Conservation (phyloP, 2,888 invertebrate species). For the Mythimna vitellina region DNA sequence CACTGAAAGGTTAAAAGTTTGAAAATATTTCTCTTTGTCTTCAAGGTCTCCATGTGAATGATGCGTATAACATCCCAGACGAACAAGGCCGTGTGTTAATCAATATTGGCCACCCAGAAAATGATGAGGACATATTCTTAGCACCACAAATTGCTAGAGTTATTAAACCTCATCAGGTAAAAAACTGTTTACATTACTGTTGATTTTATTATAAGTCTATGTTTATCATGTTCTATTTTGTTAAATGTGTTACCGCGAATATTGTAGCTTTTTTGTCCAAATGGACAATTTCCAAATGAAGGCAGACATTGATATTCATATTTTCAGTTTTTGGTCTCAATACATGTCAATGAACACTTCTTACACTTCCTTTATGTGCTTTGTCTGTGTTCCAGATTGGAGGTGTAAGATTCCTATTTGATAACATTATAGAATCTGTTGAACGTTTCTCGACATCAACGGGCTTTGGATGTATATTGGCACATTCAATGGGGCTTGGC, state of each 20-base stretch:
- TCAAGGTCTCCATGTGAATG: conserved; percentile 96
- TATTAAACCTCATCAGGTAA: conserved; percentile 98
- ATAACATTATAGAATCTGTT: conserved; percentile 98
- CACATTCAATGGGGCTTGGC: conserved; percentile 99
- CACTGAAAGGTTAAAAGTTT: background rate
- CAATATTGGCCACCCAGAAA: conserved; percentile 97
- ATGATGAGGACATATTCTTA: conserved; percentile 97
- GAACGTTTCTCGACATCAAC: conserved; percentile 96
- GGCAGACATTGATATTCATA: conserved; percentile 6
- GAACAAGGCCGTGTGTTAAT: conserved; percentile 97
- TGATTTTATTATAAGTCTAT: background rate
- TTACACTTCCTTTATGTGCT: conserved; percentile 3
- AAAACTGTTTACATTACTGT: conserved; percentile 1
- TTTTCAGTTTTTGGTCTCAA: conserved; percentile 4
- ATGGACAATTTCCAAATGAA: background rate
- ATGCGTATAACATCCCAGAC: conserved; percentile 97
- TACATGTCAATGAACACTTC: conserved; percentile 18
- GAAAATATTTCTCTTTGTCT: conserved; percentile 41
- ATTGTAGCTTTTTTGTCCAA: background rate
- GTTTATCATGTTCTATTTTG: background rate
- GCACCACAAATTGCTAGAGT: conserved; percentile 97
- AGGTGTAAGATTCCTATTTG: conserved; percentile 98
- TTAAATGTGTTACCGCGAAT: background rate
- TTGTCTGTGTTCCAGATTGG: conserved; percentile 92
- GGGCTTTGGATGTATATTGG: conserved; percentile 99